Conservation (phyloP, 1,140 invertebrate species). For the Meloidogyne chitwoodi region DNA sequence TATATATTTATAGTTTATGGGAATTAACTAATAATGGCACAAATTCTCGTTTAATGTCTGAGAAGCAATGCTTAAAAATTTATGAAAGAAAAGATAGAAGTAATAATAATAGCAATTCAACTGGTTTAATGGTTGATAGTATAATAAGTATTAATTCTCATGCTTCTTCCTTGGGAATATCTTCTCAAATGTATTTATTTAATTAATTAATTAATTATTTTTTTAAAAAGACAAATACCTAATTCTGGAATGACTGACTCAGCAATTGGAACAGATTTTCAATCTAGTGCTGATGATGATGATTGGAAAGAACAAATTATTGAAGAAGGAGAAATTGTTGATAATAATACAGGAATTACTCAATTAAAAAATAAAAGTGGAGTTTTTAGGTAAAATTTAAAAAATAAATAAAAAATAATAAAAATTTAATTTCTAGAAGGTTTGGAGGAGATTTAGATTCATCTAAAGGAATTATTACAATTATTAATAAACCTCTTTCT, state of each 20-base stretch:
- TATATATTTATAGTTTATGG: neutral
- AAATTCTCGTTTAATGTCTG: neutral
- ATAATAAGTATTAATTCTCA: neutral
- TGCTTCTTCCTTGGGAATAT: neutral
- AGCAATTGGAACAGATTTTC: conserved; percentile 10
- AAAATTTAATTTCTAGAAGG: neutral
- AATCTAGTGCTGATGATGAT: neutral
- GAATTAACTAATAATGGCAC: neutral
- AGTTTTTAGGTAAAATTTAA: neutral
- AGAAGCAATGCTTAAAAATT: neutral
- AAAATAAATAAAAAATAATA: neutral
- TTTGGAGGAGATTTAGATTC: neutral
- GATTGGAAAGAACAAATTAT: neutral
- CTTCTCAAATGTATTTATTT: neutral
- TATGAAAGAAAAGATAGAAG: neutral
- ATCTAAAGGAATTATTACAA: neutral
- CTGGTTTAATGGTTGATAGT: neutral
- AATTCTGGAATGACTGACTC: conserved; percentile 18
- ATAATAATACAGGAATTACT: neutral
- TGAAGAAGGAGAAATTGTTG: neutral
- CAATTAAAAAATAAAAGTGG: neutral
- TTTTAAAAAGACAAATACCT: neutral
- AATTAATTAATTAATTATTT: neutral
- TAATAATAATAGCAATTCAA: neutral
- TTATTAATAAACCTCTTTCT: neutral